These are phyloP conservation scores for Pimpla rufipes DNA, from an alignment of 2,888 invertebrate genomes.

Conservation along the genomic window DNA sequence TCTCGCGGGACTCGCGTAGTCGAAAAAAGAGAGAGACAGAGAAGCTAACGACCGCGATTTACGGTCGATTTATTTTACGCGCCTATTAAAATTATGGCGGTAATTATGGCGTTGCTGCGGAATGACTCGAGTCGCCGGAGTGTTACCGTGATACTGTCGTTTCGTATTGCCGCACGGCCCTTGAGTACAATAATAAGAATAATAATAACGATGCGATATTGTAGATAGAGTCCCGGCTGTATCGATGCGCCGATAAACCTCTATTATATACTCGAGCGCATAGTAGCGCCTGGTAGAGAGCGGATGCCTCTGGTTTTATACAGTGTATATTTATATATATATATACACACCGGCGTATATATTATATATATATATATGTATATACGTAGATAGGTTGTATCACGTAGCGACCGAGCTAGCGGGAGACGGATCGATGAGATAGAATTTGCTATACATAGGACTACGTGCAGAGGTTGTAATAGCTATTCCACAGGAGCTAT, in stretches of 20 bases:
- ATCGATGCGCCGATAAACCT: conserved; percentile 62
- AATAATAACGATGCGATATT: conserved; percentile 25
- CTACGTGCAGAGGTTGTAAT: conserved; percentile 46
- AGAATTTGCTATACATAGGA: conserved; percentile 79
- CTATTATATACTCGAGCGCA: conserved; percentile 42
- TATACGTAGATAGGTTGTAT: conserved; percentile 63
- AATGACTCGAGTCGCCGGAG: neutral
- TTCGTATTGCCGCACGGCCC: neutral
- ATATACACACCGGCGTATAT: conserved; percentile 1
- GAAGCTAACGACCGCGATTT: neutral
- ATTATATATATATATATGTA: conserved; percentile 4
- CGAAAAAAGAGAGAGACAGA: neutral
- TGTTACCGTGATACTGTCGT: neutral
- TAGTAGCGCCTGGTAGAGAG: conserved; percentile 35
- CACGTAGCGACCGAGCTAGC: conserved; percentile 72
- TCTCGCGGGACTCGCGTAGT: too few relatives aligned
- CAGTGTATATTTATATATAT: conserved; percentile 26
- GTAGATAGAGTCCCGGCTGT: neutral
- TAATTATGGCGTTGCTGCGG: neutral
- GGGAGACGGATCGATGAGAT: conserved; percentile 80
- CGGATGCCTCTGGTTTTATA: conserved; percentile 47
- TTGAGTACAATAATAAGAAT: conserved; percentile 39
- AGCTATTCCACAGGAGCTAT: conserved; percentile 45
- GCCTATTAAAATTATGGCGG: neutral
- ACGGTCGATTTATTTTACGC: conserved; percentile 2